A percentile compares a stretch with the other conserved stretches of the same genome.
phyloP scores from a whole-genome alignment of 64 coral and sea anemone species.

The Dendronephthya gigantea region DNA sequence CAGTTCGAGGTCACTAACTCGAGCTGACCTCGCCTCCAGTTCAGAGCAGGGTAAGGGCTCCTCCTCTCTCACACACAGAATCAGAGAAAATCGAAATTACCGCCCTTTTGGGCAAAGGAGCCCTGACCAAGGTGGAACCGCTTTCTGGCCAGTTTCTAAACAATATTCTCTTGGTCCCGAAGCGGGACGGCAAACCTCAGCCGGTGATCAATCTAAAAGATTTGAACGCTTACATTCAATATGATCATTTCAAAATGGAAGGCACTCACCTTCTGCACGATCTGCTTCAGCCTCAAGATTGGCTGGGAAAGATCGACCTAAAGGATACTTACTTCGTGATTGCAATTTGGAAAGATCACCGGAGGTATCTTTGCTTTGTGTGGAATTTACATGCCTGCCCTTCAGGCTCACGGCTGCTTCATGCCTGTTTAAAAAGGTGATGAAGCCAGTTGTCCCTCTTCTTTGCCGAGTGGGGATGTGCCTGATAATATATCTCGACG shows the following conservation, averaged over 20 bases:
- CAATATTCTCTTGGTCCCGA: constrained; percentile 26
- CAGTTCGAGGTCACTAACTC: constrained; percentile 18
- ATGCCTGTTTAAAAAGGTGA: neutral
- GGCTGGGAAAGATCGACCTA: neutral
- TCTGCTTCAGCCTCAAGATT: neutral
- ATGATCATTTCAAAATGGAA: constrained; percentile 32
- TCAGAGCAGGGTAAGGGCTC: constrained; percentile 1
- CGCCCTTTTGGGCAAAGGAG: constrained; percentile 13
- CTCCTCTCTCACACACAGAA: constrained; percentile 2
- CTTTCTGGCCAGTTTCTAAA: constrained; percentile 30
- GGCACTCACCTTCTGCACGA: neutral
- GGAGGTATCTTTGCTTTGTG: neutral
- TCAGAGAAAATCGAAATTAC: constrained; percentile 25
- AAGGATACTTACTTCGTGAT: neutral
- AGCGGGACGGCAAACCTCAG: constrained; percentile 23
- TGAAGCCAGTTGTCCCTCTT: neutral
- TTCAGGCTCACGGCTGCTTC: neutral
- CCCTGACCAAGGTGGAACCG: neutral
- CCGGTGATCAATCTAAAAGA: constrained; percentile 38
- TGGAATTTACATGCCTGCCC: neutral
- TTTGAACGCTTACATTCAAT: constrained; percentile 27
- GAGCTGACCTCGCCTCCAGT: constrained; percentile 10
- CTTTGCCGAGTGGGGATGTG: neutral
- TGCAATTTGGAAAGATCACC: neutral
- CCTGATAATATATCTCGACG: constrained; percentile 14